Percentiles rank a stretch among this genome's conserved stretches.
Evolutionary conservation across 2,113 vertebrate genomes (phyloP).

Genomic region (cat (Felis catus)): F.catus_Fca126_mat1.0 CM031420.1:84384501-84385000

Average conservation of each 20-base stretch:
- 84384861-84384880: background rate
- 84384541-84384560: background rate
- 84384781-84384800: background rate
- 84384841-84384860: background rate
- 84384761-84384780: background rate
- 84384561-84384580: background rate
- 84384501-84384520: background rate
- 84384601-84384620: background rate
- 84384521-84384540: background rate
- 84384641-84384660: slow-evolving; percentile 18
- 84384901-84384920: background rate
- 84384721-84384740: background rate
- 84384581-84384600: background rate
- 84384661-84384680: background rate
- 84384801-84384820: background rate
- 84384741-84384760: background rate
- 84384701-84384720: background rate
- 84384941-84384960: background rate
- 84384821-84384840: background rate
- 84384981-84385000: background rate
- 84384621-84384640: background rate
- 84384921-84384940: background rate
- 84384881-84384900: background rate
- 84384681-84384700: background rate
- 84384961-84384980: background rate